Evolutionary conservation across 2,888 invertebrate genomes (phyloP).

Genomic region (Corythucha ciliata): DNA sequence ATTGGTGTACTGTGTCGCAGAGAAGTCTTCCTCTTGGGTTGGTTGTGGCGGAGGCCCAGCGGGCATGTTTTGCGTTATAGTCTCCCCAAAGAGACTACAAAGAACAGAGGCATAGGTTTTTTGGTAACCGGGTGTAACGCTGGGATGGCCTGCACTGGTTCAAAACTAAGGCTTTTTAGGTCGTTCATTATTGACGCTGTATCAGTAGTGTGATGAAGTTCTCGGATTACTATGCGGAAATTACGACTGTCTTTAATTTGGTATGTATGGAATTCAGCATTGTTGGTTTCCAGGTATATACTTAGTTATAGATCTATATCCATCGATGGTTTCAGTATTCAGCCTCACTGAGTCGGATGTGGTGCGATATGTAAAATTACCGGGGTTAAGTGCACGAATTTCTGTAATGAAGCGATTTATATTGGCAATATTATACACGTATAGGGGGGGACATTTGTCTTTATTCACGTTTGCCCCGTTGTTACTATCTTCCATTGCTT

Average conservation of each 20-base stretch:
- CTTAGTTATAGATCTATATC: conserved; percentile 1
- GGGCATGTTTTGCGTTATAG: conserved; percentile 10
- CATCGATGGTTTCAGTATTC: conserved; percentile 12
- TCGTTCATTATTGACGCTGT: not conserved
- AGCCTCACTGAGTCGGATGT: not conserved
- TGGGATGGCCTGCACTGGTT: not conserved
- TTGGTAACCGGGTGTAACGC: not conserved
- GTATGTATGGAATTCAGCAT: conserved; percentile 9
- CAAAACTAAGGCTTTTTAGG: not conserved
- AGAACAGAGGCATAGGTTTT: conserved; percentile 4
- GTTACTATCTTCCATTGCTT: conserved; percentile 3
- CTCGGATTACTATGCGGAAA: conserved; percentile 2
- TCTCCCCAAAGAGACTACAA: conserved; percentile 8
- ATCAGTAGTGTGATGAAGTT: conserved; percentile 3
- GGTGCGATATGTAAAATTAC: conserved; percentile 10
- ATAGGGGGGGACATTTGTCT: conserved; percentile 11
- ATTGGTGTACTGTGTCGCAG: not conserved
- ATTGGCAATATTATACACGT: conserved; percentile 12
- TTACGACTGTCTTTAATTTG: conserved; percentile 6
- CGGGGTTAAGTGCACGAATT: conserved; percentile 6
- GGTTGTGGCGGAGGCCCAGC: conserved; percentile 10
- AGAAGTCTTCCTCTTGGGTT: conserved; percentile 12
- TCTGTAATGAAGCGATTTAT: conserved; percentile 11
- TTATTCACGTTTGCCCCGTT: not conserved
- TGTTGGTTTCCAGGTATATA: conserved; percentile 5